A percentile compares a stretch with the other conserved stretches of the same genome.
phyloP scores from a whole-genome alignment of 2,113 vertebrate genomes.

The Anoplopoma fimbria region DNA sequence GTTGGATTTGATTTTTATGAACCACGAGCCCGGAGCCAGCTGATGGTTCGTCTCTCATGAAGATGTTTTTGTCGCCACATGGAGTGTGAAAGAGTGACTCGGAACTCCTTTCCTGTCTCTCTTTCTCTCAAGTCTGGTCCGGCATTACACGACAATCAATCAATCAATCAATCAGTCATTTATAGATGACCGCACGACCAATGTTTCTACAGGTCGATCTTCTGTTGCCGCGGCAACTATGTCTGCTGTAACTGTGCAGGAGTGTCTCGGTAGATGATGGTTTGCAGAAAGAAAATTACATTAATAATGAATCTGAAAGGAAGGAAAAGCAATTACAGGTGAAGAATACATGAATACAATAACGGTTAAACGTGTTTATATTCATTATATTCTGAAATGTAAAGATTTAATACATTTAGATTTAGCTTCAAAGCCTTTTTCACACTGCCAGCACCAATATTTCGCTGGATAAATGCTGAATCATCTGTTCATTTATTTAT shows the following conservation, averaged over 20 bases:
- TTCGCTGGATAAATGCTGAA: neutral
- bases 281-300: neutral
- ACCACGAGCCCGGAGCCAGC: too few relatives aligned
- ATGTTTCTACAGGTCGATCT: neutral
- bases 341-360: neutral
- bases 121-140: neutral
- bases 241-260: too few relatives aligned
- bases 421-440: neutral
- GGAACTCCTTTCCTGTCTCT: neutral
- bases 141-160: too few relatives aligned
- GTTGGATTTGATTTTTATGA: constrained; percentile 28
- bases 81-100: constrained; percentile 4
- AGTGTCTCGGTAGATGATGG: too few relatives aligned
- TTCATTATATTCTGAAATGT: neutral
- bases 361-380: too few relatives aligned
- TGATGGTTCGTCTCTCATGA: neutral
- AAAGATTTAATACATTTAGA: neutral
- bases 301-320: neutral
- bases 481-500: neutral
- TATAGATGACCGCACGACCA: too few relatives aligned
- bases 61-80: constrained; percentile 15
- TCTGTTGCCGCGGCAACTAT: neutral
- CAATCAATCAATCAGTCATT: too few relatives aligned
- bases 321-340: neutral
- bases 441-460: neutral